Percentiles rank a stretch among this genome's conserved stretches.
Evolutionary conservation across 1,140 invertebrate species (phyloP).

Genomic region (Gonioctena quinquepunctata): DNA sequence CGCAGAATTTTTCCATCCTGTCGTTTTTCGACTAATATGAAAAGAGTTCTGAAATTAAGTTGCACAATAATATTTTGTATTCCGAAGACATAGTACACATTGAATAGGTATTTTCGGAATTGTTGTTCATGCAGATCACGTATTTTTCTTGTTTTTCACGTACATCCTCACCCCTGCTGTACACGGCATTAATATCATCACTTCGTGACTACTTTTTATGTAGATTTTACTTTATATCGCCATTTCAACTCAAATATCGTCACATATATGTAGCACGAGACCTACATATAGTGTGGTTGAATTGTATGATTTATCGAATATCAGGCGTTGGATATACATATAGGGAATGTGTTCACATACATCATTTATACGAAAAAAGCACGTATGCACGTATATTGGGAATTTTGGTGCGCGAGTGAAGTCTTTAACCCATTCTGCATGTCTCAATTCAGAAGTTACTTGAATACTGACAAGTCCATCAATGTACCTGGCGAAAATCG

Average conservation of each 20-base stretch:
- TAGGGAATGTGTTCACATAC: too few relatives aligned
- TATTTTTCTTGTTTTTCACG: not conserved
- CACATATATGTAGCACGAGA: not conserved
- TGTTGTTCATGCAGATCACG: not conserved
- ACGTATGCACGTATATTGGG: too few relatives aligned
- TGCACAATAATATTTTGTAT: not conserved
- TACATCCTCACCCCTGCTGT: conserved; percentile 1
- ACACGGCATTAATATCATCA: conserved; percentile 1
- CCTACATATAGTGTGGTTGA: not conserved
- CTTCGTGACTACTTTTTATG: conserved; percentile 9
- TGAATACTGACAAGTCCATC: too few relatives aligned
- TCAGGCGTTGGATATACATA: too few relatives aligned
- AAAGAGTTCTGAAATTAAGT: too few relatives aligned
- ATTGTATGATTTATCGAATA: not conserved
- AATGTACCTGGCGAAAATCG: too few relatives aligned
- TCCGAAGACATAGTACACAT: not conserved
- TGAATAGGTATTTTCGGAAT: not conserved
- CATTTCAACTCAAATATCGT: not conserved
- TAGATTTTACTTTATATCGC: conserved; percentile 3
- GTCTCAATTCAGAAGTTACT: too few relatives aligned
- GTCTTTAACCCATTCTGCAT: too few relatives aligned
- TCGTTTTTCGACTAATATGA: too few relatives aligned
- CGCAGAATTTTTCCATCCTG: too few relatives aligned
- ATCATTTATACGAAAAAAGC: too few relatives aligned
- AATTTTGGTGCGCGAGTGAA: too few relatives aligned